These are phyloP conservation scores for Drosophila pallidifrons DNA, from an alignment of 1,140 invertebrate species.

Conservation along the genomic window DNA sequence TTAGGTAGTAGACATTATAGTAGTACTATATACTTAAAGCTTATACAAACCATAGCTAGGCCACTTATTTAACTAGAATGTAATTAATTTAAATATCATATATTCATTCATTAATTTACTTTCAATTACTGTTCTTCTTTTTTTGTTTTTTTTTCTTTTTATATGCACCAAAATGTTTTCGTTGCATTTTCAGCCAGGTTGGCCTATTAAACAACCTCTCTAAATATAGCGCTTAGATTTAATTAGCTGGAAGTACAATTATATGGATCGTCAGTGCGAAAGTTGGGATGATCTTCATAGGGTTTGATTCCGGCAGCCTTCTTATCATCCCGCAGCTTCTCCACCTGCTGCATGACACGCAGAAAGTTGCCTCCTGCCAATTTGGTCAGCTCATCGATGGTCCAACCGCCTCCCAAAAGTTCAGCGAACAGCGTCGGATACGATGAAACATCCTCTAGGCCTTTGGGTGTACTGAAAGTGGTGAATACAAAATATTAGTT, in stretches of 20 bases:
- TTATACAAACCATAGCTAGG: constrained; percentile 70
- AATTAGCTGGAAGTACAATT: constrained; percentile 85
- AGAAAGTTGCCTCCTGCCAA: constrained; percentile 94
- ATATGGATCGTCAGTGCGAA: constrained; percentile 83
- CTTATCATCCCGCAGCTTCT: constrained; percentile 79
- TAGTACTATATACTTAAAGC: constrained; percentile 55
- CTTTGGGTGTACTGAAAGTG: constrained; percentile 89
- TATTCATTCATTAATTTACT: constrained; percentile 30
- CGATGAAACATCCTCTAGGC: constrained; percentile 95
- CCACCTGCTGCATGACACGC: constrained; percentile 89
- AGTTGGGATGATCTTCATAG: constrained; percentile 83
- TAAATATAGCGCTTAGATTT: constrained; percentile 42
- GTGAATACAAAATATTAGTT: neutral
- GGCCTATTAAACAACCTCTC: constrained; percentile 68
- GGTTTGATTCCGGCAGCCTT: constrained; percentile 75
- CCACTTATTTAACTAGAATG: constrained; percentile 47
- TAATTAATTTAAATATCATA: constrained; percentile 36
- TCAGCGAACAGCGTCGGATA: constrained; percentile 95
- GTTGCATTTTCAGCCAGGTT: constrained; percentile 38
- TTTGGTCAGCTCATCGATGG: constrained; percentile 93
- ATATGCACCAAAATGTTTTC: constrained; percentile 46
- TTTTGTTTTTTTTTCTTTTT: constrained; percentile 9
- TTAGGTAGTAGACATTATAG: constrained; percentile 31
- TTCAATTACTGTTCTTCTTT: neutral
- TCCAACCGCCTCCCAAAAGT: constrained; percentile 93